Evolutionary conservation across 1,140 invertebrate species (phyloP).

Genomic region (Saxidomus purpurata): DNA sequence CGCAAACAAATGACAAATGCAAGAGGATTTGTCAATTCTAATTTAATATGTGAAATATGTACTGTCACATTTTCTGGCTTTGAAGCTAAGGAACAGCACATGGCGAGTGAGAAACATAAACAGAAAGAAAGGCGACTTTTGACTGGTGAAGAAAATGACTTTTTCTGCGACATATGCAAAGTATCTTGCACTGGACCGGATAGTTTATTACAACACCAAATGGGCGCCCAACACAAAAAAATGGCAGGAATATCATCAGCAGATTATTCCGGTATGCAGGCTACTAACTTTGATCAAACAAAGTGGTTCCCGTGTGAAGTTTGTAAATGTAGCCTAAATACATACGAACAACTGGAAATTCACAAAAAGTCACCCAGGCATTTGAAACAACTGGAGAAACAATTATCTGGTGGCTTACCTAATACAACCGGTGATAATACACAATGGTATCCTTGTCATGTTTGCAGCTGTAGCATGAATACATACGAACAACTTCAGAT

Average conservation of each 20-base stretch:
- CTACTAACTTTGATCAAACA: conserved; percentile 7
- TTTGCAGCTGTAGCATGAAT: conserved; percentile 7
- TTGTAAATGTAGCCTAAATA: conserved; percentile 76
- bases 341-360: conserved; percentile 71
- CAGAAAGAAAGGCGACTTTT: conserved; percentile 58
- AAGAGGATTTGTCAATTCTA: neutral
- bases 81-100: conserved; percentile 73
- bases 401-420: too few relatives aligned
- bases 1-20: neutral
- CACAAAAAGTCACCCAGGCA: conserved; percentile 77
- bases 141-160: conserved; percentile 36
- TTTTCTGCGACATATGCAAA: conserved; percentile 76
- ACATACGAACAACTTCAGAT: conserved; percentile 2
- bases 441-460: conserved; percentile 1
- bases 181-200: conserved; percentile 76
- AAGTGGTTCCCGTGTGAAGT: conserved; percentile 76
- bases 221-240: conserved; percentile 75
- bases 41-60: conserved; percentile 71
- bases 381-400: conserved; percentile 30
- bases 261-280: neutral
- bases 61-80: conserved; percentile 69
- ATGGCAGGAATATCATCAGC: conserved; percentile 13
- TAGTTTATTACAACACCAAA: conserved; percentile 77
- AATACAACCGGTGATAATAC: neutral
- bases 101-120: conserved; percentile 71